A percentile compares a stretch with the other conserved stretches of the same genome.
Evolutionary conservation across 2,113 vertebrate genomes (phyloP).

Genomic region (Nymphicus hollandicus): DNA sequence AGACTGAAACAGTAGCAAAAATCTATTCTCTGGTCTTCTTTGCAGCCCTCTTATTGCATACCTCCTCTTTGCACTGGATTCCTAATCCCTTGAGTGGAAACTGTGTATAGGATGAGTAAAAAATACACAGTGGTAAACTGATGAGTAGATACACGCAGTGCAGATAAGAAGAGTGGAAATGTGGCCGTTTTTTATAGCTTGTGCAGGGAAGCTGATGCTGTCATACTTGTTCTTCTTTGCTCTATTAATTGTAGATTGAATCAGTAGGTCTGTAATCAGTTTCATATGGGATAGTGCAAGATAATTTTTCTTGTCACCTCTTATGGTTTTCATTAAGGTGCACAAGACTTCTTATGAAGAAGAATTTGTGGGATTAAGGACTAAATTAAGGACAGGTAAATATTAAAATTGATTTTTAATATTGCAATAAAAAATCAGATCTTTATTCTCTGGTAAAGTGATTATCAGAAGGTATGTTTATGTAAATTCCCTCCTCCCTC

Average conservation of each 20-base stretch:
- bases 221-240: background rate
- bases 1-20: background rate
- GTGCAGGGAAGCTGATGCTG: background rate
- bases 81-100: background rate
- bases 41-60: background rate
- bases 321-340: background rate
- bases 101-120: background rate
- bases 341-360: background rate
- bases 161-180: background rate
- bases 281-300: background rate
- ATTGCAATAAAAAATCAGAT: background rate
- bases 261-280: background rate
- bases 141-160: background rate
- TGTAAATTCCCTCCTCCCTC: background rate
- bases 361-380: background rate
- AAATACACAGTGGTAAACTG: background rate
- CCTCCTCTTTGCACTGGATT: background rate
- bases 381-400: background rate
- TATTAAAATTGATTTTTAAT: background rate
- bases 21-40: background rate
- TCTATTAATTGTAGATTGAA: background rate
- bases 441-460: background rate
- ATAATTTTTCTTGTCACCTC: background rate
- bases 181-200: background rate
- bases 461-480: background rate